Conservation (phyloP, 2,888 invertebrate genomes). For the Scelioninae gen. 1 region DNA sequence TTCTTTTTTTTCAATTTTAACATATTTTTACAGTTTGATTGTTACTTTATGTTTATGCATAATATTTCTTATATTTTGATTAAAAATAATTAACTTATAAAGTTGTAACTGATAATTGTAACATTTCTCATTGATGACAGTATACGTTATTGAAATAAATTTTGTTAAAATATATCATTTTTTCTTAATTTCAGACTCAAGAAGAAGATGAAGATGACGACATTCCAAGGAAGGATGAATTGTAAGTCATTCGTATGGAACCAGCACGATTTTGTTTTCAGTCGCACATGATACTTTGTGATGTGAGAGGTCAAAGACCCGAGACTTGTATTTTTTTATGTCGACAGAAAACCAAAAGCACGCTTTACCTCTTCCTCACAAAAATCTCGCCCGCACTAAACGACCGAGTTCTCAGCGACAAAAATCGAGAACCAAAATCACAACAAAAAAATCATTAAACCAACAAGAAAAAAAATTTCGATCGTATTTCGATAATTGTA, state of each 20-base stretch:
- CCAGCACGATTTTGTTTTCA: slow-evolving; percentile 37
- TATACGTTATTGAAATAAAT: too few relatives aligned
- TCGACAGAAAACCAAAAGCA: slow-evolving; percentile 50
- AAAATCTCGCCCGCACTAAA: slow-evolving; percentile 40
- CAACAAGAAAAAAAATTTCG: slow-evolving; percentile 12
- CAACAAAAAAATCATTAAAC: slow-evolving; percentile 15
- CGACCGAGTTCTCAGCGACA: slow-evolving; percentile 40
- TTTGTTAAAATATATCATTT: too few relatives aligned
- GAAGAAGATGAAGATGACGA: slow-evolving; percentile 91
- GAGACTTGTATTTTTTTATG: slow-evolving; percentile 41
- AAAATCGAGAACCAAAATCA: slow-evolving; percentile 26
- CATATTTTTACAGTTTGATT: too few relatives aligned
- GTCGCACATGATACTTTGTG: slow-evolving; percentile 70
- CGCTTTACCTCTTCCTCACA: slow-evolving; percentile 53
- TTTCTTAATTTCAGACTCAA: slow-evolving; percentile 84
- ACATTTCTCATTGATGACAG: too few relatives aligned
- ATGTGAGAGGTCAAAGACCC: slow-evolving; percentile 66
- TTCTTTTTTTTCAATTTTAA: too few relatives aligned
- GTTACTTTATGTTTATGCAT: too few relatives aligned
- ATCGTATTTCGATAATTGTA: slow-evolving; percentile 59
- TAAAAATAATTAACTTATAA: too few relatives aligned
- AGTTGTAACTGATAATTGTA: too few relatives aligned
- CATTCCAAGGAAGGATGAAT: slow-evolving; percentile 90
- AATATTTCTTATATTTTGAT: too few relatives aligned
- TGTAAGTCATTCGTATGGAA: slow-evolving; percentile 86